phyloP scores from a whole-genome alignment of 2,113 vertebrate species.

The Physeter macrocephalus region DNA sequence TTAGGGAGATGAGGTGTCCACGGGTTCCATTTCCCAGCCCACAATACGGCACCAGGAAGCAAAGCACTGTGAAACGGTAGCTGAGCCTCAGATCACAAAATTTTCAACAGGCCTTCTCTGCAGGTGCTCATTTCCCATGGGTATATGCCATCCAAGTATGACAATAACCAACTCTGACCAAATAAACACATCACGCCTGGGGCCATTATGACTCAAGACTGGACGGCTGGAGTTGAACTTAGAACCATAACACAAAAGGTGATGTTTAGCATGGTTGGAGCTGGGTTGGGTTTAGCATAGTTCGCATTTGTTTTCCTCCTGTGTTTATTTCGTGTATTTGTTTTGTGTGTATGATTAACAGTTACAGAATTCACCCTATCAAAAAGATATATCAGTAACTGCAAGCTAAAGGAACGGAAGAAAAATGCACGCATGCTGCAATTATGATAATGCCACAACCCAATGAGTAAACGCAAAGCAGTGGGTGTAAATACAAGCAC shows the following conservation, averaged over 20 bases:
- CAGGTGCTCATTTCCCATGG: fast-evolving
- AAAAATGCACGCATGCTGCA: background rate
- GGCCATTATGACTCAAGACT: background rate
- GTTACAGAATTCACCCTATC: background rate
- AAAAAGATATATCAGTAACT: background rate
- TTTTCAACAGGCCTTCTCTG: fast-evolving
- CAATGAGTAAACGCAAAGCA: background rate
- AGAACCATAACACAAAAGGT: background rate
- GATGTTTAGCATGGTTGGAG: background rate
- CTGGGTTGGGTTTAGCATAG: background rate
- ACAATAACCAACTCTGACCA: background rate
- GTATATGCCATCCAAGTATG: background rate
- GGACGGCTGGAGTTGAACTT: background rate
- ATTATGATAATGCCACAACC: background rate
- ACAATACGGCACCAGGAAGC: background rate
- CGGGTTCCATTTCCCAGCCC: background rate
- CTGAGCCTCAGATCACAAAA: background rate
- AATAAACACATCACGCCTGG: background rate
- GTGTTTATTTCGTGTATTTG: background rate
- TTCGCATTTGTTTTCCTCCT: background rate
- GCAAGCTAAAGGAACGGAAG: background rate
- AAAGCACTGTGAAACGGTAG: fast-evolving
- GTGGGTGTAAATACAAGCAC: background rate
- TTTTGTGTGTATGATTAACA: background rate
- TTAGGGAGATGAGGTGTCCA: fast-evolving